A percentile compares a stretch with the other conserved stretches of the same genome.
Evolutionary conservation across 1,140 invertebrate species (phyloP).

Genomic region (Drosophila erecta): DNA sequence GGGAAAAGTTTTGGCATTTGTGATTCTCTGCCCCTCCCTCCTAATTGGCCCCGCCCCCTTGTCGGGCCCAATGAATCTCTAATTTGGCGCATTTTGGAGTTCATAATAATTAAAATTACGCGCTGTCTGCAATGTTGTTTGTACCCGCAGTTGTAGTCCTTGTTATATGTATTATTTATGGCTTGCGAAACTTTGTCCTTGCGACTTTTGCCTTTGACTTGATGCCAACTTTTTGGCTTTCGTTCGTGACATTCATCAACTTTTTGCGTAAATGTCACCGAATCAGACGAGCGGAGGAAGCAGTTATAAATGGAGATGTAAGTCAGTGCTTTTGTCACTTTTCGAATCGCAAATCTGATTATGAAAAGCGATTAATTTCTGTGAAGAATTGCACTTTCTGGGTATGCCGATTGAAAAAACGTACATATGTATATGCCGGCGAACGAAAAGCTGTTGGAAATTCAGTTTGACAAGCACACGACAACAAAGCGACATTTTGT

Average conservation of each 20-base stretch:
- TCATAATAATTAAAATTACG: conserved; percentile 82
- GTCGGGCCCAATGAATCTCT: conserved; percentile 70
- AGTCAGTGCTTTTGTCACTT: conserved; percentile 44
- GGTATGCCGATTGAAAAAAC: conserved; percentile 66
- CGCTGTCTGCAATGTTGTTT: conserved; percentile 66
- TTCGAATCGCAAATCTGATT: conserved; percentile 20
- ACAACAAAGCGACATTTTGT: conserved; percentile 26
- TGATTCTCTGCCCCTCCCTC: conserved; percentile 4
- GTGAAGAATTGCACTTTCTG: conserved; percentile 34
- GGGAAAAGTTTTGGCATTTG: conserved; percentile 65
- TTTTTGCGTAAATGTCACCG: conserved; percentile 51
- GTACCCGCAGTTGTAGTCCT: conserved; percentile 40
- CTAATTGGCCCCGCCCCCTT: conserved; percentile 16
- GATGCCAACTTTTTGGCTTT: conserved; percentile 67
- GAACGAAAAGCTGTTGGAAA: conserved; percentile 23
- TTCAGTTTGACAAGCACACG: conserved; percentile 47
- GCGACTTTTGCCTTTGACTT: conserved; percentile 72
- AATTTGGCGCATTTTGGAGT: conserved; percentile 72
- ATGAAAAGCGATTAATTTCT: conserved; percentile 43
- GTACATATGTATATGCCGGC: conserved; percentile 25
- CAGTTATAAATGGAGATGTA: conserved; percentile 24
- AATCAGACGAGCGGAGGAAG: conserved; percentile 8
- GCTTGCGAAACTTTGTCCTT: conserved; percentile 55
- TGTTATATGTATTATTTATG: conserved; percentile 76
- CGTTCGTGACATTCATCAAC: conserved; percentile 73